A percentile compares a stretch with the other conserved stretches of the same genome.
phyloP scores from a whole-genome alignment of 2,888 invertebrate genomes.

The Formica aserva region DNA sequence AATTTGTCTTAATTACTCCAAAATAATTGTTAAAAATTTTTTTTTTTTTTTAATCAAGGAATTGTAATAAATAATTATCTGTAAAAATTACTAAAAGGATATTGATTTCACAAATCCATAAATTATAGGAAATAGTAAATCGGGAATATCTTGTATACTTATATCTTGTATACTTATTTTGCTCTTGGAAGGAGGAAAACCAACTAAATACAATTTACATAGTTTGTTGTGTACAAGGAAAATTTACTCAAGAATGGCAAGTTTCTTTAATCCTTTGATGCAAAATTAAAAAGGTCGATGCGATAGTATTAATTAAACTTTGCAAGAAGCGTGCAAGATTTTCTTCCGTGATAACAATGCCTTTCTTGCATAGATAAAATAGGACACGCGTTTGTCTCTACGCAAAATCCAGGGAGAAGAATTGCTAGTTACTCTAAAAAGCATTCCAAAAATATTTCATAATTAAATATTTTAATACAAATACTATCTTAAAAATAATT shows the following conservation, averaged over 20 bases:
- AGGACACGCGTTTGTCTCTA: background rate
- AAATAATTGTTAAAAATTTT: no score
- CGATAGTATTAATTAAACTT: slow-evolving; percentile 21
- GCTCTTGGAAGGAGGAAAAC: background rate
- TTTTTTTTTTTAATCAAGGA: no score
- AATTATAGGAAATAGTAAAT: background rate
- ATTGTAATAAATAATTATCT: no score
- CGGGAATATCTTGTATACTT: background rate
- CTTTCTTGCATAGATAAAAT: background rate
- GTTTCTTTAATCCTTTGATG: slow-evolving; percentile 8
- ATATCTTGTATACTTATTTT: background rate
- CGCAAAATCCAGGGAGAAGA: background rate
- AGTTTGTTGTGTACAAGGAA: background rate
- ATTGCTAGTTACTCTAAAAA: background rate
- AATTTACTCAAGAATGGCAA: background rate
- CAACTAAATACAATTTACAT: background rate
- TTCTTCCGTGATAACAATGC: background rate
- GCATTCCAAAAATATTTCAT: background rate
- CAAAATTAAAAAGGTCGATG: slow-evolving; percentile 19
- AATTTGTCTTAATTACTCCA: background rate
- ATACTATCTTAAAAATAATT: background rate
- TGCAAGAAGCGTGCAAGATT: background rate
- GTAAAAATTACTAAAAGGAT: no score
- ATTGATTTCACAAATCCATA: no score
- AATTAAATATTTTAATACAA: background rate